A percentile compares a stretch with the other conserved stretches of the same genome.
Evolutionary conservation across 2,113 vertebrate genomes (phyloP).

Genomic region (Hipposideros armiger): DNA sequence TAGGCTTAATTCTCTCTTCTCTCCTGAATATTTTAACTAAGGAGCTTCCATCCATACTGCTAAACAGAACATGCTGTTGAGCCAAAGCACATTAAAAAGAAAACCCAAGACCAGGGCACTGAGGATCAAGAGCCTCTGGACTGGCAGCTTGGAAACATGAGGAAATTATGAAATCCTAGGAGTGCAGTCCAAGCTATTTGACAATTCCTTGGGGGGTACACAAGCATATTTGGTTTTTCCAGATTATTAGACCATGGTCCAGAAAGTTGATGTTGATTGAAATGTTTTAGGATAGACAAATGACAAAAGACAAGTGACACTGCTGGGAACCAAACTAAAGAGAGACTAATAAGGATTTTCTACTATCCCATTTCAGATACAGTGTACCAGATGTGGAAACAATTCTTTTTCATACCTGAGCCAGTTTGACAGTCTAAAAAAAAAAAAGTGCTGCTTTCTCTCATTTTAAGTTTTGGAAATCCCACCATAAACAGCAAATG

Average conservation of each 20-base stretch:
- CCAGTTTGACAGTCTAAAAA: slow-evolving; percentile 23
- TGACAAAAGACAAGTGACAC: slow-evolving; percentile 17
- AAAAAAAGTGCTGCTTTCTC: slow-evolving; percentile 51
- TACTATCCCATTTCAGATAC: neutral
- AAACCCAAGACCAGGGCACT: neutral
- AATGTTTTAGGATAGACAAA: slow-evolving; percentile 14
- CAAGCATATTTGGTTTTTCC: slow-evolving; percentile 45
- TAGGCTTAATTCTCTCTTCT: neutral
- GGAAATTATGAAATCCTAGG: neutral
- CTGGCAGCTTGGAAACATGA: neutral
- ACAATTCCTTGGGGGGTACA: neutral
- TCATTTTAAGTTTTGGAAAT: slow-evolving; percentile 76
- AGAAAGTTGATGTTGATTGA: slow-evolving; percentile 12
- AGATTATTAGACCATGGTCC: slow-evolving; percentile 52
- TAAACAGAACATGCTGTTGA: neutral
- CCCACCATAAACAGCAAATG: slow-evolving; percentile 78
- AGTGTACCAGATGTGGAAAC: slow-evolving; percentile 45
- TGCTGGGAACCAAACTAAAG: neutral
- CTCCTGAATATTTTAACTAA: slow-evolving; percentile 43
- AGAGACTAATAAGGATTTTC: slow-evolving; percentile 13
- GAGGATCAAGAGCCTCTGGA: neutral
- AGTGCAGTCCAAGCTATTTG: neutral
- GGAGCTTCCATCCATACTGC: neutral
- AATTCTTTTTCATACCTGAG: slow-evolving; percentile 60
- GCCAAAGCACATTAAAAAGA: neutral